Conservation (phyloP, 2,113 vertebrate species). For the Clarias gariepinus region DNA sequence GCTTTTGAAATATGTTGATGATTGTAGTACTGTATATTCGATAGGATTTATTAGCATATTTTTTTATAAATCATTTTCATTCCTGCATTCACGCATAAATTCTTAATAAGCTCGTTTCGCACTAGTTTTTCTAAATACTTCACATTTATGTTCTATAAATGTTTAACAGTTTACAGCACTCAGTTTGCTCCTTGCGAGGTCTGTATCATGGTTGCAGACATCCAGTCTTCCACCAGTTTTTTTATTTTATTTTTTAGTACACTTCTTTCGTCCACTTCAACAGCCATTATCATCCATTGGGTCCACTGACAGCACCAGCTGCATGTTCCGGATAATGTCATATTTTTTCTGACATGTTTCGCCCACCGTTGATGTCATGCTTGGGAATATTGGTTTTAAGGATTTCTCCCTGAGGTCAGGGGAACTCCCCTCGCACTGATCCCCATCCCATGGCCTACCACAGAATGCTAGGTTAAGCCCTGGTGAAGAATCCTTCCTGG, state of each 20-base stretch:
- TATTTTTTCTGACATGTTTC: constrained; percentile 49
- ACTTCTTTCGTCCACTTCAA: constrained; percentile 18
- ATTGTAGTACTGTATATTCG: not conserved
- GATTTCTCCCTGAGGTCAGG: constrained; percentile 70
- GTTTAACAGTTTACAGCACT: not conserved
- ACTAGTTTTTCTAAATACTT: not conserved
- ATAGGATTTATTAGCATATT: too few relatives aligned
- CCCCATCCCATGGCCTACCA: constrained; percentile 59
- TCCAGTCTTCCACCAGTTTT: not conserved
- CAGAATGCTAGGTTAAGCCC: constrained; percentile 56
- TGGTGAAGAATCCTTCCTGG: not conserved
- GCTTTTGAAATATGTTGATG: not conserved
- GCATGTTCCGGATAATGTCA: constrained; percentile 65
- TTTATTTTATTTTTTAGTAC: not conserved
- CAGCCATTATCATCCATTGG: not conserved
- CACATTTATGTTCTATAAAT: not conserved
- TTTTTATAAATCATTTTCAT: not conserved
- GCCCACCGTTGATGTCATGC: constrained; percentile 73
- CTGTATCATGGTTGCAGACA: not conserved
- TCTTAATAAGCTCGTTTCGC: not conserved
- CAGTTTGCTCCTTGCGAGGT: not conserved
- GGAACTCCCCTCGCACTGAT: constrained; percentile 59
- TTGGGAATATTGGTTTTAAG: constrained; percentile 70
- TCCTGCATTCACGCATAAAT: not conserved
- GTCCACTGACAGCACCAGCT: constrained; percentile 67